Evolutionary conservation across 2,797 vertebrate species (phyloP).

Genomic region (Paratrypauchen microcephalus): DNA sequence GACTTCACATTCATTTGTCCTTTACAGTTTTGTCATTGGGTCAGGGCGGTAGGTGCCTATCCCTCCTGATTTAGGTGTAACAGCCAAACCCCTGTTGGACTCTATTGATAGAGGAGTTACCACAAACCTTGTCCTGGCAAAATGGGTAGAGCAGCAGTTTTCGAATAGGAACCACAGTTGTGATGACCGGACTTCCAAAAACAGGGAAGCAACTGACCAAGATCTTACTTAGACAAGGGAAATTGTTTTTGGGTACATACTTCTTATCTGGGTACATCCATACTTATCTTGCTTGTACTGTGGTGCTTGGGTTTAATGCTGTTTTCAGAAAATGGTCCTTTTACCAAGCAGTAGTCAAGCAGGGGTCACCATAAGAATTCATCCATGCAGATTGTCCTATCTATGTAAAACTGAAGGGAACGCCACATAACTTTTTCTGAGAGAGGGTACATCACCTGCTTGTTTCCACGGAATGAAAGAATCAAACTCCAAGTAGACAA

Average conservation of each 20-base stretch:
- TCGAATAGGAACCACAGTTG: neutral
- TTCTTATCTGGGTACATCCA: too few species aligned
- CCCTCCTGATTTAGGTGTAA: neutral
- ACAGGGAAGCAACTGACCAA: neutral
- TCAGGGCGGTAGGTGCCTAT: neutral
- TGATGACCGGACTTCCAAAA: neutral
- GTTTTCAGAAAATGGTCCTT: neutral
- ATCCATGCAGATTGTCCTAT: too few species aligned
- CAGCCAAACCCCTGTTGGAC: neutral
- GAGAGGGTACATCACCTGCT: too few species aligned
- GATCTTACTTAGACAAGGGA: too few species aligned
- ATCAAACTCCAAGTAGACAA: neutral
- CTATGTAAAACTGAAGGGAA: too few species aligned
- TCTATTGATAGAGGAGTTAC: neutral
- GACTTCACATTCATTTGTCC: slow-evolving; percentile 4
- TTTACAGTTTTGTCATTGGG: neutral
- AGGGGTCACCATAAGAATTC: neutral
- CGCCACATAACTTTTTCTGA: too few species aligned
- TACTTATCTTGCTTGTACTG: neutral
- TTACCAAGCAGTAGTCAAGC: neutral
- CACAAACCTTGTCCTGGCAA: neutral
- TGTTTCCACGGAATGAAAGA: neutral
- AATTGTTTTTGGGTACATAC: too few species aligned
- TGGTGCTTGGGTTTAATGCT: neutral
- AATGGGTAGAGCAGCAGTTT: neutral